phyloP scores from a whole-genome alignment of 2,113 vertebrate genomes.

The Lycaon pictus region DNA sequence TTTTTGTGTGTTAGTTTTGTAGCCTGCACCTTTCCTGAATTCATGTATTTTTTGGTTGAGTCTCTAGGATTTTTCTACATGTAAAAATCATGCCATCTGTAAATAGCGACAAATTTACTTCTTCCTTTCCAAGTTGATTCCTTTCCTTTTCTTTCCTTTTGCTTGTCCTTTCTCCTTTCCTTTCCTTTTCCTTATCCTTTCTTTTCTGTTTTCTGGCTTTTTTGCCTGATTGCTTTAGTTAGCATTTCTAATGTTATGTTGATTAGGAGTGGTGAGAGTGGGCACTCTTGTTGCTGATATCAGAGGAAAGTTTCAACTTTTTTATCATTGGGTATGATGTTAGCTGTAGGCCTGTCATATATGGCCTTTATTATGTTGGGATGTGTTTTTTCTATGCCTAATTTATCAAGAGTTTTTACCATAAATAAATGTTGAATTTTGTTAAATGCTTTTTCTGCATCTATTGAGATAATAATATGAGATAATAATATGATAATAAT shows the following conservation, averaged over 20 bases:
- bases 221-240: background rate
- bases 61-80: background rate
- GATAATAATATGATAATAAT: too few relatives aligned
- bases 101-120: background rate
- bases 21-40: background rate
- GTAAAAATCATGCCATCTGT: background rate
- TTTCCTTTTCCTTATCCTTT: background rate
- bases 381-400: background rate
- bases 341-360: background rate
- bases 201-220: background rate
- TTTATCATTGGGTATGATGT: background rate
- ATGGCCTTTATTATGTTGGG: background rate
- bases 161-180: background rate
- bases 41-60: background rate
- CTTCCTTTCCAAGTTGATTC: background rate
- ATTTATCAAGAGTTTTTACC: background rate
- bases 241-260: background rate
- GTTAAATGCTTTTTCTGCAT: background rate
- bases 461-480: background rate
- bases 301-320: background rate
- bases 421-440: background rate
- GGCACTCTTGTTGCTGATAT: background rate
- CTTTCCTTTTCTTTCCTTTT: background rate
- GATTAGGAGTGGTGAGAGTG: background rate
- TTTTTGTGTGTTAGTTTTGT: background rate